Conservation (phyloP, 2,797 vertebrate genomes). For the Parauchenoglanis punctatus region DNA sequence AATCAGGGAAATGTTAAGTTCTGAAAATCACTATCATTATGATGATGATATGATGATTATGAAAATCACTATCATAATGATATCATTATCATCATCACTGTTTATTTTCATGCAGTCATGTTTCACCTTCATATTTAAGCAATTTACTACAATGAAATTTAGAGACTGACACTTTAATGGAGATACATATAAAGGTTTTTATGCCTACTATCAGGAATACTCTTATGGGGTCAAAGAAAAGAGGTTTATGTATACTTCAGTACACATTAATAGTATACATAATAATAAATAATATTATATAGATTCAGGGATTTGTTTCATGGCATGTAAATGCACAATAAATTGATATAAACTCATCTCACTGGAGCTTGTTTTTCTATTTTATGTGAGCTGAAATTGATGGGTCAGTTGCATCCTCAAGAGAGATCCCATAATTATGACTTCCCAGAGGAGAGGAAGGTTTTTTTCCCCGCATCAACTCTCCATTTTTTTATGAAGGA, state of each 20-base stretch:
- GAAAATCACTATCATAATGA: neutral
- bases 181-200: neutral
- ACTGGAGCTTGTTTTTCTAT: constrained; percentile 13
- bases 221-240: too few relatives aligned
- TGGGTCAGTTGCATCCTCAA: constrained; percentile 20
- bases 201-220: neutral
- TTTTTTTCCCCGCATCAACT: neutral
- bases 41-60: too few relatives aligned
- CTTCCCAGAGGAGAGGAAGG: neutral
- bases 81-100: neutral
- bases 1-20: neutral
- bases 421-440: constrained; percentile 39
- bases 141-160: neutral
- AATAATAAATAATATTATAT: neutral
- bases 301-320: neutral
- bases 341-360: neutral
- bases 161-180: neutral
- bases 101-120: neutral
- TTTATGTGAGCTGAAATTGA: constrained; percentile 14
- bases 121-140: neutral
- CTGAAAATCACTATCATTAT: neutral
- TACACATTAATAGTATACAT: neutral
- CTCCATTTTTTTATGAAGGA: constrained; percentile 17
- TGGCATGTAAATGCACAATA: neutral
- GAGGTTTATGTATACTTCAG: neutral